Evolutionary conservation across 2,113 vertebrate genomes (phyloP), one percentile per base, ranked within the genome.

Genomic region (Osmerus eperlanus): DNA sequence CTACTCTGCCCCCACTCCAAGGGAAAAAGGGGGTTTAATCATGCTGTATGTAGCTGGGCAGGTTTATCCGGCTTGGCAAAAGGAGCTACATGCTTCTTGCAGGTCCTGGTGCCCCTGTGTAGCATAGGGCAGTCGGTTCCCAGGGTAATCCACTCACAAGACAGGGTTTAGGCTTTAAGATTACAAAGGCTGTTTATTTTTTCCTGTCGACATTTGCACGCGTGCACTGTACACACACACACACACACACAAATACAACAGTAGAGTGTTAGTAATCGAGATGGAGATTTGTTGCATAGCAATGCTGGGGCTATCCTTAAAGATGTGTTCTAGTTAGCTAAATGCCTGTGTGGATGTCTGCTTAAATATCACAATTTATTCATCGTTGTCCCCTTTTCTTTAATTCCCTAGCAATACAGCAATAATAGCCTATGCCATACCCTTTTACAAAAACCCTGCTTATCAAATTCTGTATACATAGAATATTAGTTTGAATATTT

Each of bases 11-110:
- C 41, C 41, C 41, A 47, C 41, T 47, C 41, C 9, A 11, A 12
- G 41, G 41, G 41, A 47, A 47, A 47, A 5, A 9, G 6, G 41
- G n/a, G 59, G 23, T 25, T 69, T 71, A 81, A 75, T 58, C 78
- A 72, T 72, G 65, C 78, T 75, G 74, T 69, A 65, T 67, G 66
- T 71, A 78, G 52, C 71, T 62, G n/a, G 3, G 16, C 84, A 84
- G 83, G 82, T 83, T 75, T 77, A 4, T 32, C 47, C 68, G 14
- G 80, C 81, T 86, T 74, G 81, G 75, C 68, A 79, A 86, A 84
- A 78, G 86, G 83, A 65, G 63, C 77, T 72, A 61, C 18, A 19
- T 73, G 74, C 65, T 81, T 76, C 78, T 82, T 82, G 81, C 81
- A 81, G 75, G 84, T 47, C 68, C 73, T 67, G 29, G 56, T 77